Percentiles rank a stretch among this genome's conserved stretches.
Evolutionary conservation across 2,888 invertebrate species (phyloP).

Genomic region (Agonopterix alstromeriana): DNA sequence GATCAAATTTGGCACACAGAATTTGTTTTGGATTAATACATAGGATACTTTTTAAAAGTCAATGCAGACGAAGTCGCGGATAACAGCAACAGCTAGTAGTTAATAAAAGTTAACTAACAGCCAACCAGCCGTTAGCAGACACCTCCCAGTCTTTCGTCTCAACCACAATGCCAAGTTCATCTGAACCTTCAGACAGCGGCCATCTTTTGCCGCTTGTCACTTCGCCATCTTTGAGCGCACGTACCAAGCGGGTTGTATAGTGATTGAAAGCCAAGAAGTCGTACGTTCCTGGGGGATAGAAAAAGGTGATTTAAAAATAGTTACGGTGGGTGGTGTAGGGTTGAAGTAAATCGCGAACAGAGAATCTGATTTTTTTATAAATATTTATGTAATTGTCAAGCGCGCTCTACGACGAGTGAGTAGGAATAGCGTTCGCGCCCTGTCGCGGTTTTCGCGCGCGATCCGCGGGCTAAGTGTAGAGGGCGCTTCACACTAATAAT

Average conservation of each 20-base stretch:
- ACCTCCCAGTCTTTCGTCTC: not conserved
- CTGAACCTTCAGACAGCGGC: slow-evolving; percentile 19
- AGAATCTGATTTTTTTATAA: no score
- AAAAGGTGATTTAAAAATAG: no score
- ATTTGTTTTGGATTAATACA: no score
- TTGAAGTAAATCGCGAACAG: not conserved
- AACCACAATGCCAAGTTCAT: slow-evolving; percentile 17
- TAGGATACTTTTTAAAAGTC: no score
- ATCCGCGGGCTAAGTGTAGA: no score
- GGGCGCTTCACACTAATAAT: not conserved
- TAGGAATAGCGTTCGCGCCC: no score
- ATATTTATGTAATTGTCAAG: no score
- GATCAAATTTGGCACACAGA: no score
- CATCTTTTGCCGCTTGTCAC: slow-evolving; percentile 6
- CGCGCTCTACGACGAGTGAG: no score
- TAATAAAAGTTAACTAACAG: slow-evolving; percentile 12
- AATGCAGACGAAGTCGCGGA: no score
- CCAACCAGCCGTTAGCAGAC: slow-evolving; percentile 27
- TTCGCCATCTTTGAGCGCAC: slow-evolving; percentile 14
- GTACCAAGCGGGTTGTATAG: slow-evolving; percentile 42
- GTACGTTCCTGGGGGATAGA: slow-evolving; percentile 40
- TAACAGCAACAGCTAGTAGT: no score
- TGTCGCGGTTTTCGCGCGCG: no score
- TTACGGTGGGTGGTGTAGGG: not conserved
- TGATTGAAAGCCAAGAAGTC: slow-evolving; percentile 72